Evolutionary conservation across 2,797 vertebrate genomes (phyloP), one percentile per base, ranked within the genome.

Genomic region (Huso huso): DNA sequence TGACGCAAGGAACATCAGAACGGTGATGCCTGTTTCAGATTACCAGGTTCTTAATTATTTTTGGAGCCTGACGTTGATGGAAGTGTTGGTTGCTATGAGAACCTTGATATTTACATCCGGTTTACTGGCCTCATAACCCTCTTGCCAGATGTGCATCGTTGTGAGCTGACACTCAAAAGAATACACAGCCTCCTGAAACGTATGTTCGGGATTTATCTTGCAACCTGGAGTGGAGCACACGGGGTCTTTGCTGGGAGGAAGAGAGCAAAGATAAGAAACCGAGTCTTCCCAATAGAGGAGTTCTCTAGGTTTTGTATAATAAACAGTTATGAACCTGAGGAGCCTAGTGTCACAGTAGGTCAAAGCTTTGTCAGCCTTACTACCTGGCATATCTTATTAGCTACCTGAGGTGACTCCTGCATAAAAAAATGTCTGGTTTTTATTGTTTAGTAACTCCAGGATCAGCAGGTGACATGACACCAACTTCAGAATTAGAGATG

Each of bases 81-180:
- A 7, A 61, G 37, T 65, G 6, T 6, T 8, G 1, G 23, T 67
- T 77, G 60, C 71, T 58, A 23, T 11, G 57, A 67, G 70, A 69
- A 69, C 53, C 48, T 64, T 69, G 52, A 69, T 69, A 7, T 6
- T 70, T 37, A n/a, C 62, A 66, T 70, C 49, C 49, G 51, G 49
- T 63, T 61, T 55, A 57, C 62, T 62, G 70, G 37, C 65, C 67
- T 72, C 63, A 59, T 63, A 58, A 73, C 64, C 48, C 48, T 63
- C 10, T 48, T 55, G 7, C 48, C 65, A 72, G 65, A 51, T 60
- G 65, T 67, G 66, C 0, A 0, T 61, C 48, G 49, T 3, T 10
- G 37, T 62, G 12, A 50, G 61, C 65, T 70, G n/a, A 62, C 7
- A 68, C 15, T 10, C 15, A 18, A 23, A 58, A 70, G 63, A 6